Percentiles rank a stretch among this genome's conserved stretches.
Evolutionary conservation across 2,888 invertebrate species (phyloP).

Genomic region (Polydesmus complanatus): DNA sequence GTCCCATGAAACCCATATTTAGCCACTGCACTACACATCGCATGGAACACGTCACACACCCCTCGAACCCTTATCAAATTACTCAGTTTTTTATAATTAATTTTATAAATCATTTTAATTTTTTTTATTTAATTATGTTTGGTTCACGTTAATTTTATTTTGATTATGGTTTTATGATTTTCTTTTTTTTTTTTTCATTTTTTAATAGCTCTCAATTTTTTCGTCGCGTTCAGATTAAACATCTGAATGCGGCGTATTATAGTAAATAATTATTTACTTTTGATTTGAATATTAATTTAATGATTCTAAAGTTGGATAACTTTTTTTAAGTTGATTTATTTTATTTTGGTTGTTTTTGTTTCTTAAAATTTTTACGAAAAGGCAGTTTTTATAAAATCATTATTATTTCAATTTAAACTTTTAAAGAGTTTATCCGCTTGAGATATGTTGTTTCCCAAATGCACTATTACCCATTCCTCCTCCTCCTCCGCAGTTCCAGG

Average conservation of each 20-base stretch:
- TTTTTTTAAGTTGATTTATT: slow-evolving; percentile 19
- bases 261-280: no score
- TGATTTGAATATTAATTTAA: slow-evolving; percentile 15
- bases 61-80: background rate
- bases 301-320: slow-evolving; percentile 20
- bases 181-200: no score
- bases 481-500: slow-evolving; percentile 60
- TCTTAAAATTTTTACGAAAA: slow-evolving; percentile 23
- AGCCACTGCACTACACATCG: background rate
- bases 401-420: background rate
- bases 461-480: slow-evolving; percentile 4
- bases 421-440: background rate
- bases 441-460: slow-evolving; percentile 15
- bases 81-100: slow-evolving; percentile 7
- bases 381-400: background rate
- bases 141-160: slow-evolving; percentile 6
- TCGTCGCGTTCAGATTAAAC: no score
- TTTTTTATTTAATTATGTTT: slow-evolving; percentile 16
- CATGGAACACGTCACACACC: background rate
- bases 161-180: slow-evolving; percentile 10
- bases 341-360: slow-evolving; percentile 22
- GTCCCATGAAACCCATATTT: background rate
- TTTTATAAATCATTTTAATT: slow-evolving; percentile 25
- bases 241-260: no score
- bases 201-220: no score